Percentiles rank a stretch among this genome's conserved stretches.
phyloP scores from a whole-genome alignment of 2,113 vertebrate genomes.

The Rutilus rutilus region DNA sequence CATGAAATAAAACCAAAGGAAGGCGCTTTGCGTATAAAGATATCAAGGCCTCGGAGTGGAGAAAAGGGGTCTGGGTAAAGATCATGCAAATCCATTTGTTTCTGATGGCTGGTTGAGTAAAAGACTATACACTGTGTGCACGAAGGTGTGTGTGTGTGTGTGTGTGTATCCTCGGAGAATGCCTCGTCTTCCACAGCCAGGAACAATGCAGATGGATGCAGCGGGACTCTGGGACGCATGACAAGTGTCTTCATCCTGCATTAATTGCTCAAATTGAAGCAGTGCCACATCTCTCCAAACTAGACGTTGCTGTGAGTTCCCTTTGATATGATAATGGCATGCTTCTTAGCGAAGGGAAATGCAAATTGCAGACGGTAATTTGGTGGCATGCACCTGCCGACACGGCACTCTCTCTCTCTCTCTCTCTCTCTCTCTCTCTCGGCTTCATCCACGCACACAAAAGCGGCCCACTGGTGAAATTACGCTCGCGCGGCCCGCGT shows the following conservation, averaged over 20 bases:
- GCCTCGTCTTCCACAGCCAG: slow-evolving; percentile 80
- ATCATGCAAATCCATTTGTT: slow-evolving; percentile 73
- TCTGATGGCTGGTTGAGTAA: slow-evolving; percentile 58
- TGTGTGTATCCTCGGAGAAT: slow-evolving; percentile 46
- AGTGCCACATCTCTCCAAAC: slow-evolving; percentile 97
- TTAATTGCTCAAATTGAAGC: slow-evolving; percentile 99
- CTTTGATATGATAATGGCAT: slow-evolving; percentile 99
- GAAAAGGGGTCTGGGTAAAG: slow-evolving; percentile 51
- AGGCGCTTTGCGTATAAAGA: slow-evolving; percentile 49
- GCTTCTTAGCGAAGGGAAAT: slow-evolving; percentile 99
- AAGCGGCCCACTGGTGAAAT: slow-evolving; percentile 88
- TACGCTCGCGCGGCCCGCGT: slow-evolving; percentile 83
- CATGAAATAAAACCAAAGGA: slow-evolving; percentile 27
- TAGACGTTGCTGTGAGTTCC: slow-evolving; percentile 93
- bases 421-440: slow-evolving; percentile 52
- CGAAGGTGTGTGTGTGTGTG: slow-evolving; percentile 50
- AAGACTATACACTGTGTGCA: slow-evolving; percentile 54
- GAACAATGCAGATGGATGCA: slow-evolving; percentile 90
- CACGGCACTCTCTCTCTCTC: slow-evolving; percentile 86
- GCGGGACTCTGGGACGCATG: slow-evolving; percentile 88
- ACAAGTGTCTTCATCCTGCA: slow-evolving; percentile 98
- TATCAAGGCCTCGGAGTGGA: slow-evolving; percentile 64
- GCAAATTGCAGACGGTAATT: slow-evolving; percentile 98
- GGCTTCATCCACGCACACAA: slow-evolving; percentile 75
- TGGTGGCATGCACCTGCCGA: slow-evolving; percentile 99